Base-by-base conservation (phyloP, 2,888 invertebrate genomes). In the Cistogaster globosa region DNA sequence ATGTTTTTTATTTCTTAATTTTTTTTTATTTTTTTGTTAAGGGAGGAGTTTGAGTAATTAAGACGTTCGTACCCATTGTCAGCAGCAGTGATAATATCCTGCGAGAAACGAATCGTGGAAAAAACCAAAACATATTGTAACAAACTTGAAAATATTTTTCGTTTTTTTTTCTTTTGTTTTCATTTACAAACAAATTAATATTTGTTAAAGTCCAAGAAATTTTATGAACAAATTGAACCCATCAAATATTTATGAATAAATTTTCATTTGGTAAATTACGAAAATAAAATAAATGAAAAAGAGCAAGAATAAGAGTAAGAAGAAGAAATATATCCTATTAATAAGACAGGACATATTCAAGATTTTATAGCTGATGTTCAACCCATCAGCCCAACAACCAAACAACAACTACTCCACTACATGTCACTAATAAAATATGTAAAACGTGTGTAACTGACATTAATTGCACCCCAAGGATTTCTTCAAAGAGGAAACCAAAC, bases 11-110 rank as follows among this genome's bases (percentile, higher is more conserved):
- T 32, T 32, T 32, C 32, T 32, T 32, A 32, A 7, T 32, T 7
- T 32, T 32, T 8, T 7, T 32, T 8, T 32, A 5, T 32, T 53
- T 53, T 18, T 53, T 53, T 53, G 67, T 55, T 71, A 18, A 32
- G 71, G 86, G 87, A 89, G 87, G 87, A 89, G 88, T 88, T 88
- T 88, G 90, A 89, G 90, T 91, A 91, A 91, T 91, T 91, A 91
- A 91, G 90, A 90, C 89, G 90, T 90, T 91, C 88, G 91, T 89
- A 90, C 91, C 89, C 84, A 69, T 83, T 77, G 67, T 57, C 76
- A 67, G 60, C 74, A 45, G 36, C 26, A 74, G 22, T 14, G 20
- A 71, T 12, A 20, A 58, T 58, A 45, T 71, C 71, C 71, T 62
- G 68, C 11, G 45, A 68, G 36, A 75, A 67, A 71, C 53, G 11